phyloP scores from a whole-genome alignment of 2,113 vertebrate species.

The Microcebus griseorufus region DNA sequence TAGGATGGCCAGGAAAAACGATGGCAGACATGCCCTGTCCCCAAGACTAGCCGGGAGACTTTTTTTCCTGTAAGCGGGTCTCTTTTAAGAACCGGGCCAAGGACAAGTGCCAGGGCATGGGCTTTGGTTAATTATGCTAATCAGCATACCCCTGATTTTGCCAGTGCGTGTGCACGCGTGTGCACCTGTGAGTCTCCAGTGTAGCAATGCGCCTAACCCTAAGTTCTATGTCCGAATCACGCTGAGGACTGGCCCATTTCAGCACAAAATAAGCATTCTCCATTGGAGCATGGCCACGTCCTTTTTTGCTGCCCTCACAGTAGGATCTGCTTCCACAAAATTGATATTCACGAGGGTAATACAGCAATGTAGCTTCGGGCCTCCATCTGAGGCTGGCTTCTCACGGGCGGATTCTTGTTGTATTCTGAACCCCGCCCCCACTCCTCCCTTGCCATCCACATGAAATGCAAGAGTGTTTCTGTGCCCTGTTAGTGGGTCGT shows the following conservation, averaged over 20 bases:
- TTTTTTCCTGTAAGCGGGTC: rapidly evolving
- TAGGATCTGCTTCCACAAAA: neutral
- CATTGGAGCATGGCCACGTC: rapidly evolving
- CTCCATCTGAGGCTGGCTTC: rapidly evolving
- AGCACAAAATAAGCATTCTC: neutral
- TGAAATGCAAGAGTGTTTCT: neutral
- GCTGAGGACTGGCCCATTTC: neutral
- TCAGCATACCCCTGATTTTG: too few relatives aligned
- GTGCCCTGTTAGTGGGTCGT: rapidly evolving
- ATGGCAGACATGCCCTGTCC: too few relatives aligned
- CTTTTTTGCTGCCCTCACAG: neutral
- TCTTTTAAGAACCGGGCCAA: rapidly evolving
- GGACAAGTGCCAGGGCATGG: neutral
- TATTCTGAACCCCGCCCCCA: too few relatives aligned
- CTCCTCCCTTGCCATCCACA: too few relatives aligned
- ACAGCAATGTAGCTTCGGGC: neutral
- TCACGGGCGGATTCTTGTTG: neutral
- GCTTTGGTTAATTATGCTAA: neutral
- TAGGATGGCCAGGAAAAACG: neutral
- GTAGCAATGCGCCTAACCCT: neutral
- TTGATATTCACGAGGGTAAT: too few relatives aligned
- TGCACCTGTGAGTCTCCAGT: rapidly evolving
- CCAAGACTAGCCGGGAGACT: rapidly evolving
- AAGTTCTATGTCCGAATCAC: neutral
- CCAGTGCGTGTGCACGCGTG: too few relatives aligned